Evolutionary conservation across 2,888 invertebrate species (phyloP).

Genomic region (Cryptocheilus praepositus): DNA sequence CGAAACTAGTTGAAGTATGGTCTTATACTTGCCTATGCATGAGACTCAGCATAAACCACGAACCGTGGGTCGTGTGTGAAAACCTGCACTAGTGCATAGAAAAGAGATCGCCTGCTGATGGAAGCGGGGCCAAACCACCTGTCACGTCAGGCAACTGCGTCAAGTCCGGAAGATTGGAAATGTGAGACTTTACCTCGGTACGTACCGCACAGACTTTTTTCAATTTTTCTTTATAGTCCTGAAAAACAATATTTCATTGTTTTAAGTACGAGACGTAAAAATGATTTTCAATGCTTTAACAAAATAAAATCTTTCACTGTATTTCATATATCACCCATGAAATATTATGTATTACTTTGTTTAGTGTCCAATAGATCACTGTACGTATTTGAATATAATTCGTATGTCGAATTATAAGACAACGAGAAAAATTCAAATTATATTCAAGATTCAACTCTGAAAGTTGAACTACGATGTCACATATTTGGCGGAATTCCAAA

Average conservation of each 20-base stretch:
- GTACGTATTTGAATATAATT: no score
- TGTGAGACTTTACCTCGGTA: slow-evolving; percentile 93
- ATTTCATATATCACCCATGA: no score
- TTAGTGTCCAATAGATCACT: no score
- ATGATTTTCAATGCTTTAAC: no score
- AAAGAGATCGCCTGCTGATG: slow-evolving; percentile 96
- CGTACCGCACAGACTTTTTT: slow-evolving; percentile 90
- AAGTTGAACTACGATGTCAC: no score
- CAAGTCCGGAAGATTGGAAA: slow-evolving; percentile 94
- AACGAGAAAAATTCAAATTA: no score
- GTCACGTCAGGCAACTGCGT: slow-evolving; percentile 94
- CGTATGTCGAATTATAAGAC: no score
- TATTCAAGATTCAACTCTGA: no score
- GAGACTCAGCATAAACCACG: slow-evolving; percentile 31
- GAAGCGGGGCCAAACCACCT: slow-evolving; percentile 93
- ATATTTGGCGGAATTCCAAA: no score
- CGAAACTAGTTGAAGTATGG: background rate
- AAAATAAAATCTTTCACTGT: no score
- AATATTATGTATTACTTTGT: no score
- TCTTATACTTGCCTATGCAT: slow-evolving; percentile 30
- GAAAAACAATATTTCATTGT: slow-evolving; percentile 62
- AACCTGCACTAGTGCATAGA: slow-evolving; percentile 77
- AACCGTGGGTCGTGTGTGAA: slow-evolving; percentile 14
- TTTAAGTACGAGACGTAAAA: no score
- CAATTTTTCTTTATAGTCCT: slow-evolving; percentile 95